These are phyloP conservation scores for Apaloderma vittatum DNA, from an alignment of 2,113 vertebrate genomes.

Conservation along the genomic window DNA sequence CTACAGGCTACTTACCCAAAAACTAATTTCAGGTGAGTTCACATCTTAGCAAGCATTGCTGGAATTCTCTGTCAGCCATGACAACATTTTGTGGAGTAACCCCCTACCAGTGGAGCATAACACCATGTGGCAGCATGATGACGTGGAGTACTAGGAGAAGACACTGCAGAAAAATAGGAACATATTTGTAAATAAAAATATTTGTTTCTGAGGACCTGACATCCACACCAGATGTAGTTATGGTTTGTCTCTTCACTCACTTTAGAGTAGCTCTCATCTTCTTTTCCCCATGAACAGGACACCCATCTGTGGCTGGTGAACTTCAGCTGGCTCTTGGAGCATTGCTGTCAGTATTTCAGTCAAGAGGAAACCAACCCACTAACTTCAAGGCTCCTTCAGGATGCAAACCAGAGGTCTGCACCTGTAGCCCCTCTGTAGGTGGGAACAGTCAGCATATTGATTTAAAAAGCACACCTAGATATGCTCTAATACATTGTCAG, in stretches of 20 bases:
- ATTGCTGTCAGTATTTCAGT: neutral
- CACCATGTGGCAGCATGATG: neutral
- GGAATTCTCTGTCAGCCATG: neutral
- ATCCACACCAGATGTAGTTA: neutral
- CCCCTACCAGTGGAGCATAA: neutral
- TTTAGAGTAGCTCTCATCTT: neutral
- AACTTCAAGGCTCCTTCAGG: neutral
- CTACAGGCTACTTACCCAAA: neutral
- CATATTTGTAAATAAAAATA: neutral
- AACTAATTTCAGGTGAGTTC: neutral
- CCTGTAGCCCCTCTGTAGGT: neutral
- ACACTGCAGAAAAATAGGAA: neutral
- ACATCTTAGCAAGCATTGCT: neutral
- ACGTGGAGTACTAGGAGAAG: neutral
- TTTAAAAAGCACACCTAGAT: neutral
- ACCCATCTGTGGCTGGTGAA: neutral
- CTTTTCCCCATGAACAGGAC: accelerated
- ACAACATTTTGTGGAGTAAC: neutral
- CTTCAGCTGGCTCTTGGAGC: neutral
- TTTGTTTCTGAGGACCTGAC: neutral
- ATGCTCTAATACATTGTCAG: neutral
- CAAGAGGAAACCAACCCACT: neutral
- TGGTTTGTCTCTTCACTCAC: neutral
- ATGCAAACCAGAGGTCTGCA: neutral
- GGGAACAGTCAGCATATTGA: neutral